A percentile compares a stretch with the other conserved stretches of the same genome.
phyloP scores from a whole-genome alignment of 2,797 vertebrate genomes.

The Falco cherrug region DNA sequence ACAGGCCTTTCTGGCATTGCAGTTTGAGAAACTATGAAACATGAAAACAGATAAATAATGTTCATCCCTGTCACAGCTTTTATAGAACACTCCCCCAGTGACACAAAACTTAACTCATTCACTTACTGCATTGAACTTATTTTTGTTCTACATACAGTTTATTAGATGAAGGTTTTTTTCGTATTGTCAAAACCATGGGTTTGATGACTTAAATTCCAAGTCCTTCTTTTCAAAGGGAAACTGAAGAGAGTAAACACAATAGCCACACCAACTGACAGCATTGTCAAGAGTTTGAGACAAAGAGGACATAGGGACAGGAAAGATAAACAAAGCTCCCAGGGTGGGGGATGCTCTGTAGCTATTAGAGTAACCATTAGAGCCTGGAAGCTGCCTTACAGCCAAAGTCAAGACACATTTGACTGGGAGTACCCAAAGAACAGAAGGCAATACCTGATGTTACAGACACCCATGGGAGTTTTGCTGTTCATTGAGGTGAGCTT shows the following conservation, averaged over 20 bases:
- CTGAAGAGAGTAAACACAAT: background rate
- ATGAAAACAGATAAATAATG: background rate
- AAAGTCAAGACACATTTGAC: background rate
- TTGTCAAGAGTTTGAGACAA: background rate
- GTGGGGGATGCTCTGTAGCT: background rate
- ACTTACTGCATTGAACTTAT: background rate
- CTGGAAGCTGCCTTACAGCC: background rate
- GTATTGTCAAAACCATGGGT: background rate
- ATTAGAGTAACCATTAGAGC: background rate
- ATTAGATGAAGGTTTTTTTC: conserved; percentile 2
- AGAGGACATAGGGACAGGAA: background rate
- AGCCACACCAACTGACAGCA: background rate
- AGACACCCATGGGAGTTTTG: background rate
- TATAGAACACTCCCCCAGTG: background rate
- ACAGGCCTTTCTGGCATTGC: background rate
- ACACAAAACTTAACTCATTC: background rate
- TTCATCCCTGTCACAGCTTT: background rate
- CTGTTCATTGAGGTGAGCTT: background rate
- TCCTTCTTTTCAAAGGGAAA: background rate
- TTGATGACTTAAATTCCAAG: background rate
- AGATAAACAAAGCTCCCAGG: rapidly evolving
- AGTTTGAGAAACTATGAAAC: background rate
- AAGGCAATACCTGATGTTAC: background rate
- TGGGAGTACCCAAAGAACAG: background rate
- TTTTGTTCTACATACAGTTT: background rate